Conservation (phyloP, 1,140 invertebrate species). For the Aphidius ervi region DNA sequence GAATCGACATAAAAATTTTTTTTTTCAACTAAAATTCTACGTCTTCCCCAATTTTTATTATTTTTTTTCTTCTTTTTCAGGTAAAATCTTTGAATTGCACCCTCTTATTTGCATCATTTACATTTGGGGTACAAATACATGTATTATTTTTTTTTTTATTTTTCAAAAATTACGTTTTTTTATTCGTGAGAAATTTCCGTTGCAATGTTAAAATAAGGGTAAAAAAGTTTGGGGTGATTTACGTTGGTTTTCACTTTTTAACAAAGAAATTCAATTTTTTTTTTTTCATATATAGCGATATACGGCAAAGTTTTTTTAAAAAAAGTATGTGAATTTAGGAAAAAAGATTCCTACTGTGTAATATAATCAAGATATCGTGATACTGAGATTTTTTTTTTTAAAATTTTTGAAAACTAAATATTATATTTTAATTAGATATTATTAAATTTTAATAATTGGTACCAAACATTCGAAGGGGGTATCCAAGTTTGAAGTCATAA, state of each 20-base stretch:
- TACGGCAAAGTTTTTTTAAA: too few relatives aligned
- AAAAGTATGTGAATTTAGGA: too few relatives aligned
- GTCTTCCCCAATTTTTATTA: constrained; percentile 21
- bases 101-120: constrained; percentile 28
- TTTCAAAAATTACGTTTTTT: constrained; percentile 8
- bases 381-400: too few relatives aligned
- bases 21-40: constrained; percentile 34
- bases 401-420: too few relatives aligned
- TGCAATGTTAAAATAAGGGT: constrained; percentile 14
- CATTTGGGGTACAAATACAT: not conserved
- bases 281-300: not conserved
- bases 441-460: too few relatives aligned
- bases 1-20: constrained; percentile 30
- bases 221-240: constrained; percentile 38
- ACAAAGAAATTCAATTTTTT: constrained; percentile 25
- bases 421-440: too few relatives aligned
- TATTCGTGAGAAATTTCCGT: constrained; percentile 20
- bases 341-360: too few relatives aligned
- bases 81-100: constrained; percentile 20
- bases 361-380: too few relatives aligned
- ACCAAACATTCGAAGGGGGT: too few relatives aligned
- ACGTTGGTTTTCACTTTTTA: constrained; percentile 24
- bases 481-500: too few relatives aligned
- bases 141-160: constrained; percentile 11
- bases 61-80: constrained; percentile 25